Evolutionary conservation across 2,797 vertebrate genomes (phyloP).

Genomic region (Limnodromus scolopaceus): DNA sequence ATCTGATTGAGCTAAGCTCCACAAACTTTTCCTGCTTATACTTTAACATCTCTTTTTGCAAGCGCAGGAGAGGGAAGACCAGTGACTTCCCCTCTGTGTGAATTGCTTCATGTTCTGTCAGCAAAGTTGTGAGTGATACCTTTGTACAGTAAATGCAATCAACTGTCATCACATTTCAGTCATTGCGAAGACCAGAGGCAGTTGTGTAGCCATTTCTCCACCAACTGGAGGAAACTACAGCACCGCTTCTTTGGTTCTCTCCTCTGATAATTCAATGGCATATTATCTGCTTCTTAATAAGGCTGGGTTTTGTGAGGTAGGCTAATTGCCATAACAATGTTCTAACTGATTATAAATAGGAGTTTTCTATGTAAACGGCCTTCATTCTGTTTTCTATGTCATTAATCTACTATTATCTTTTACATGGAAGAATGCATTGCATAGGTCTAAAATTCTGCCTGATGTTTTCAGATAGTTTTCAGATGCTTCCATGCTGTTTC

Average conservation of each 20-base stretch:
- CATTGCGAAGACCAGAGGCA: not conserved
- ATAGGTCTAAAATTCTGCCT: not conserved
- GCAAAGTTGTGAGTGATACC: not conserved
- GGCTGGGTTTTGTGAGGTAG: not conserved
- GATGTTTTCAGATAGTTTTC: not conserved
- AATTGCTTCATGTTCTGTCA: not conserved
- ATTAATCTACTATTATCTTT: not conserved
- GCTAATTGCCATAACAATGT: not conserved
- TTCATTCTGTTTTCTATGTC: not conserved
- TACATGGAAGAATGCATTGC: not conserved
- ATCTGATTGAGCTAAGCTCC: not conserved
- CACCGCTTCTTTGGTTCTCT: accelerated
- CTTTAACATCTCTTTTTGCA: not conserved
- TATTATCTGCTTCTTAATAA: not conserved
- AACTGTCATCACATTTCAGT: not conserved
- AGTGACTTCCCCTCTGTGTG: not conserved
- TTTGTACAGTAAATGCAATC: not conserved
- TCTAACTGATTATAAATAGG: not conserved
- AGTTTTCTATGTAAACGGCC: not conserved
- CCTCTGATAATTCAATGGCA: not conserved
- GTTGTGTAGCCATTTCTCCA: not conserved
- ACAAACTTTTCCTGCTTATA: not conserved
- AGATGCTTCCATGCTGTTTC: not conserved
- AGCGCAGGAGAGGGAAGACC: not conserved
- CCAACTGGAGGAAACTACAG: not conserved